Evolutionary conservation across 2,113 vertebrate species (phyloP), one percentile per base, ranked within the genome.

Genomic region (Pelodiscus sinensis): DNA sequence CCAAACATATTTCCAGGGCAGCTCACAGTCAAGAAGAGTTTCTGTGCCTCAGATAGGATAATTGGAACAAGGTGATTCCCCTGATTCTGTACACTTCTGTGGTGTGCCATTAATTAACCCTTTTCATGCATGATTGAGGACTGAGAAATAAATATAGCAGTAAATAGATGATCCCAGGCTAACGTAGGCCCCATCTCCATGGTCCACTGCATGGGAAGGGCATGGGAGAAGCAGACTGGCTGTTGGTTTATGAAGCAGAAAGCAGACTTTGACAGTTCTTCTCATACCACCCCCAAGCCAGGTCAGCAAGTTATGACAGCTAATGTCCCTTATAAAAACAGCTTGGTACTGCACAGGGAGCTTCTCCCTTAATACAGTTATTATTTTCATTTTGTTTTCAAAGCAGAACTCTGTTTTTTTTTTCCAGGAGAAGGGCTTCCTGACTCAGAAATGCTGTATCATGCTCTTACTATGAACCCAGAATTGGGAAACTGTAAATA

Each of bases 121-220:
- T 86, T 94, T 79, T 86, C 0, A 2, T 79, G 89, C 56, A 1
- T 89, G 92, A 57, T 73, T 87, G 90, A 84, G 86, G 81, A 24
- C 35, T 0, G 0, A 57, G 35, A 57, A 54, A 56, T 21, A 79
- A 87, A 81, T 79, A 22, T 77, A 88, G 60, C 21, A 9, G 18
- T 6, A 56, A 71, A 1, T 0, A 94, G 92, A 77, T 58, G 92
- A 79, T 58, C 54, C 4, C 25, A 4, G 68, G 75, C 38, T 44
- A n/a, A 86, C 75, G 60, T 9, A 38, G 73, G 75, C 80, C 77
- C 79, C 52, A 12, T 27, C 77, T 54, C 51, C 8, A 55, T 31
- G 94, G 93, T 84, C 92, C 21, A 2, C 2, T 93, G 96, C 96
- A 88, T 94, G 92, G 92, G 94, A 95, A 96, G 94, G 92, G 78